Evolutionary conservation across 2,888 invertebrate species (phyloP), one percentile per base, ranked within the genome.

Genomic region (Zygaena filipendulae): DNA sequence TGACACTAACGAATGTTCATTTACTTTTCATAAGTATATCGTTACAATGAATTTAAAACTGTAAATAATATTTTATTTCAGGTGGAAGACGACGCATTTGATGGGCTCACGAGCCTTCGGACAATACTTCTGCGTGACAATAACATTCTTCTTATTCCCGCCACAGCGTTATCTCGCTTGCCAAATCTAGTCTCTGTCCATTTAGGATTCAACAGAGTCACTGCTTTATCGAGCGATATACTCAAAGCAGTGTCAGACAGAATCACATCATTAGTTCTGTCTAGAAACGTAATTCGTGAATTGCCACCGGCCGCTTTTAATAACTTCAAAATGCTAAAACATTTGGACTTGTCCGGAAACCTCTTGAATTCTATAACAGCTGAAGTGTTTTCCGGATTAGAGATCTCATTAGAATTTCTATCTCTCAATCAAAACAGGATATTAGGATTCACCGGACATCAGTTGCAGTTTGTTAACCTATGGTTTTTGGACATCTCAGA

Each of bases 61-160:
- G n/a, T 20, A 24, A 30, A 23, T 20, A 21, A 28, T 16, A 21
- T 36, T 30, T 30, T 13, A 29, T 70, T 71, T 22, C 68, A 92
- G 92, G 88, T 95, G 35, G 93, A 94, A 70, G 92, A 92, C 46
- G 91, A 92, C 39, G 90, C 92, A 0, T 89, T 95, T 47, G 91
- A 92, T 52, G 94, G 94, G 0, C 64, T 95, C 37, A 84, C 86
- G 16, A 88, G 84, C 42, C 70, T 95, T 9, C 86, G 90, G 59
- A 87, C 87, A 19, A 71, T 95, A 1, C 86, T 90, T 13, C 77
- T 95, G 6, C 87, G 88, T 45, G 95, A 95, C 59, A 95, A 95
- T 67, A 93, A 94, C 40, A 91, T 95, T 29, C 81, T 95, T 0
- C 71, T 92, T 1, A 87, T 95, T 21, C 95, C 95, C 0, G 90